Percentiles rank a stretch among this genome's conserved stretches.
These are phyloP conservation scores for Apodemus agrarius DNA, from an alignment of 2,797 vertebrate genomes.

Conservation along the genomic window DNA sequence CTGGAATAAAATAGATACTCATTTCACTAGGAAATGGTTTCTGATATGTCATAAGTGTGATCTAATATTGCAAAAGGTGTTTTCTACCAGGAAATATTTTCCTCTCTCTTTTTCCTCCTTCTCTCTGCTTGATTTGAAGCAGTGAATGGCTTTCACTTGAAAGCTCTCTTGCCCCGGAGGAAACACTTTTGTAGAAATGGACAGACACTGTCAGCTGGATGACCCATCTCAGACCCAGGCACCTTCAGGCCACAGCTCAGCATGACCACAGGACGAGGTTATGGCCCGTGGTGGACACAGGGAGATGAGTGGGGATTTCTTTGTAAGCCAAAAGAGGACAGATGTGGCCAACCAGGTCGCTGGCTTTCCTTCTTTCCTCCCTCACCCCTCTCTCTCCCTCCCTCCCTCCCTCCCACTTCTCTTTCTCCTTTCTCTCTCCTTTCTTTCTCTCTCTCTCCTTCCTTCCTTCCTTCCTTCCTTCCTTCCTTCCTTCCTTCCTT, in stretches of 20 bases:
- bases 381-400: background rate
- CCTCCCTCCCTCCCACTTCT: too few species aligned
- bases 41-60: background rate
- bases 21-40: constrained; percentile 22
- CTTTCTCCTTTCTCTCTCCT: background rate
- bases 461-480: too few species aligned
- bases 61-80: constrained; percentile 12
- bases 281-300: background rate
- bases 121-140: background rate
- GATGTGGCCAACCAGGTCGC: background rate
- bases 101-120: background rate
- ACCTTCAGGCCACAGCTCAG: too few species aligned
- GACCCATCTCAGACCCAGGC: background rate
- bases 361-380: background rate
- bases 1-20: background rate
- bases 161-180: background rate
- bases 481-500: too few species aligned
- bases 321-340: background rate
- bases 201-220: background rate
- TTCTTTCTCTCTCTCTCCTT: background rate
- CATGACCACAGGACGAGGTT: background rate
- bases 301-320: background rate
- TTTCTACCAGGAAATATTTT: background rate
- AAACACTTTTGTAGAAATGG: background rate
- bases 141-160: background rate